Conservation (phyloP, 1,140 invertebrate species). For the Sycobia sp. region DNA sequence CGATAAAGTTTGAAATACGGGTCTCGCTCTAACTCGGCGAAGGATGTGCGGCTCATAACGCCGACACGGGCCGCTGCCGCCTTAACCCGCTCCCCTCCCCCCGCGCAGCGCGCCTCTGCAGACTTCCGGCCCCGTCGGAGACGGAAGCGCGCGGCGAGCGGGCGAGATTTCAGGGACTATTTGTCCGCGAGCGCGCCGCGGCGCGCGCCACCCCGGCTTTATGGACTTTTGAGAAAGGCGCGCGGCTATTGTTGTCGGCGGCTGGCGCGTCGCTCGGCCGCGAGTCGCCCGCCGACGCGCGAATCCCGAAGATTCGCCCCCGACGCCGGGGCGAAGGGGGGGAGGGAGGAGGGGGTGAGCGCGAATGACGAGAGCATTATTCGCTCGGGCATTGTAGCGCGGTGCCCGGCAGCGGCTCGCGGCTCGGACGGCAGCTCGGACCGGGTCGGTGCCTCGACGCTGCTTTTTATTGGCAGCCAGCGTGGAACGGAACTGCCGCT, state of each 20-base stretch:
- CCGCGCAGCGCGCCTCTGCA: constrained; percentile 2
- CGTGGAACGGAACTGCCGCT: too few relatives aligned
- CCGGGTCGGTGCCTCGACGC: too few relatives aligned
- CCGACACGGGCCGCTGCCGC: constrained; percentile 21
- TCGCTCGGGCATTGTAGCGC: too few relatives aligned
- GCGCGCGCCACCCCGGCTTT: neutral
- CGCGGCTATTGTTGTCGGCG: too few relatives aligned
- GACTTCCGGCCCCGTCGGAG: neutral
- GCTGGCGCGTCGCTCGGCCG: too few relatives aligned
- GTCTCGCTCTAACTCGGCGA: constrained; percentile 38
- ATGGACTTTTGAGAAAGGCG: too few relatives aligned
- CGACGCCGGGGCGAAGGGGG: too few relatives aligned
- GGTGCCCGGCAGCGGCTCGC: too few relatives aligned
- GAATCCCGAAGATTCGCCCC: too few relatives aligned
- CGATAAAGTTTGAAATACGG: constrained; percentile 61
- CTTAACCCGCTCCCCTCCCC: too few relatives aligned
- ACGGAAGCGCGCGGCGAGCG: constrained; percentile 1
- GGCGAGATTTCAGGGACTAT: constrained; percentile 35
- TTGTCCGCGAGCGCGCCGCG: neutral
- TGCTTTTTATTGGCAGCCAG: too few relatives aligned
- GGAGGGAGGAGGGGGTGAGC: neutral
- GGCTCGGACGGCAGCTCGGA: too few relatives aligned
- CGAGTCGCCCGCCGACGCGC: neutral
- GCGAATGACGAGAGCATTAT: neutral
- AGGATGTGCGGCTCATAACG: constrained; percentile 54